Evolutionary conservation across 2,888 invertebrate genomes (phyloP).

Genomic region (Entomobrya proxima): DNA sequence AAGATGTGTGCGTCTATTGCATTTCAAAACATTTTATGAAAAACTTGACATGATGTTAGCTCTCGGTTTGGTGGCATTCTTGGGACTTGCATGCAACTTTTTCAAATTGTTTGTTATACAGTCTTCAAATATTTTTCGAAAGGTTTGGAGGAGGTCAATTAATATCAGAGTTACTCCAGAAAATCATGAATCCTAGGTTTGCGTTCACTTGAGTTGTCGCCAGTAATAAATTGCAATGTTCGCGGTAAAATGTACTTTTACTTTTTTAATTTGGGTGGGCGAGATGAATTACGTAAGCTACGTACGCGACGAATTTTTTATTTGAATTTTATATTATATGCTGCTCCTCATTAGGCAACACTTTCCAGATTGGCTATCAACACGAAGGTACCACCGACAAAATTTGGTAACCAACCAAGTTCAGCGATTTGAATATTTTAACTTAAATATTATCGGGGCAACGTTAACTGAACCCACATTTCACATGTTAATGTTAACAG

Average conservation of each 20-base stretch:
- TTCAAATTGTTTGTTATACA: too few species aligned
- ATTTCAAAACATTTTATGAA: too few species aligned
- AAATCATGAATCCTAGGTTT: not conserved
- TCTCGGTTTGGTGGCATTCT: conserved; percentile 2
- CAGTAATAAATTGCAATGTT: conserved; percentile 32
- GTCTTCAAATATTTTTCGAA: conserved; percentile 31
- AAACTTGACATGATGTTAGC: conserved; percentile 59
- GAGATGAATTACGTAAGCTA: conserved; percentile 40
- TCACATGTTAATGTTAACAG: too few species aligned
- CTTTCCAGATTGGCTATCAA: conserved; percentile 46
- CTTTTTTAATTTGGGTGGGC: conserved; percentile 51
- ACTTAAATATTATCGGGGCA: too few species aligned
- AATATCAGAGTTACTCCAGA: conserved; percentile 24
- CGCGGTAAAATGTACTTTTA: conserved; percentile 45
- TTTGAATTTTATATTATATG: conserved; percentile 46
- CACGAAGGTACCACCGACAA: conserved; percentile 39
- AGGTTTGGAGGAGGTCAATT: conserved; percentile 25
- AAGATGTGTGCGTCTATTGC: too few species aligned
- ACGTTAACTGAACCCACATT: too few species aligned
- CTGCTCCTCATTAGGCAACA: conserved; percentile 30
- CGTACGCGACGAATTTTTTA: not conserved
- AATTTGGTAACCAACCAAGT: conserved; percentile 5
- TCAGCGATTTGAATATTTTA: conserved; percentile 31
- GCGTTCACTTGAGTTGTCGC: not conserved
- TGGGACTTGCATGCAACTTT: too few species aligned